Percentiles rank a stretch among this genome's conserved stretches.
phyloP scores from a whole-genome alignment of 2,888 invertebrate species.

The Oscheius onirici region DNA sequence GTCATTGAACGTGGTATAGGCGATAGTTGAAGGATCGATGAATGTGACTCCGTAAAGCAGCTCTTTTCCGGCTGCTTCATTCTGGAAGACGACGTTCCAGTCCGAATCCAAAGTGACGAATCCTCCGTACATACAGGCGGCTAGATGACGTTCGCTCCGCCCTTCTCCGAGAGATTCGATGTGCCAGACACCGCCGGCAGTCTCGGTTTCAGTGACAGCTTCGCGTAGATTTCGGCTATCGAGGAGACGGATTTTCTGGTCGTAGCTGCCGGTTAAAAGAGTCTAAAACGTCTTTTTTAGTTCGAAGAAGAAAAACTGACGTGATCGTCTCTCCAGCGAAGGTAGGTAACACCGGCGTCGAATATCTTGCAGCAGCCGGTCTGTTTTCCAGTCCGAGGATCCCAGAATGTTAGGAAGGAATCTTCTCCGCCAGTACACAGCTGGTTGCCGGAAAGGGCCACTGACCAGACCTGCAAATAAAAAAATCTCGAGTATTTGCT shows the following conservation, averaged over 20 bases:
- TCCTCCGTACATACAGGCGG: constrained; percentile 54
- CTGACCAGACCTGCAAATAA: constrained; percentile 48
- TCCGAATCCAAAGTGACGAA: constrained; percentile 22
- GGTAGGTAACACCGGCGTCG: constrained; percentile 50
- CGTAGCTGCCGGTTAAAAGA: constrained; percentile 49
- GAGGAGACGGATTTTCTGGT: constrained; percentile 44
- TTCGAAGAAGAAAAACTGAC: constrained; percentile 9
- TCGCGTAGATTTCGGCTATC: constrained; percentile 42
- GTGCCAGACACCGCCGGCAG: constrained; percentile 51
- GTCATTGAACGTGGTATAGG: constrained; percentile 51
- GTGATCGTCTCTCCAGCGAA: constrained; percentile 31
- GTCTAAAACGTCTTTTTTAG: background rate
- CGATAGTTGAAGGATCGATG: background rate
- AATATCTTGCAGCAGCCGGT: constrained; percentile 37
- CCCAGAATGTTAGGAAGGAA: constrained; percentile 45
- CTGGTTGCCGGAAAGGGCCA: constrained; percentile 33
- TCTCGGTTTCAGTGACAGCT: constrained; percentile 37
- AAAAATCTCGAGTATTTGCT: too few species aligned
- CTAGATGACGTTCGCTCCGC: constrained; percentile 16
- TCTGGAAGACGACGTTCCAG: constrained; percentile 30
- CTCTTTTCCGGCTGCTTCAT: constrained; percentile 38
- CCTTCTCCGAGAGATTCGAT: constrained; percentile 32
- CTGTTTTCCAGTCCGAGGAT: constrained; percentile 29
- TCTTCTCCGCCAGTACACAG: constrained; percentile 48
- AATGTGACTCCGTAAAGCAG: constrained; percentile 49